Evolutionary conservation across 2,113 vertebrate genomes (phyloP).

Genomic region (Penelope pileata): DNA sequence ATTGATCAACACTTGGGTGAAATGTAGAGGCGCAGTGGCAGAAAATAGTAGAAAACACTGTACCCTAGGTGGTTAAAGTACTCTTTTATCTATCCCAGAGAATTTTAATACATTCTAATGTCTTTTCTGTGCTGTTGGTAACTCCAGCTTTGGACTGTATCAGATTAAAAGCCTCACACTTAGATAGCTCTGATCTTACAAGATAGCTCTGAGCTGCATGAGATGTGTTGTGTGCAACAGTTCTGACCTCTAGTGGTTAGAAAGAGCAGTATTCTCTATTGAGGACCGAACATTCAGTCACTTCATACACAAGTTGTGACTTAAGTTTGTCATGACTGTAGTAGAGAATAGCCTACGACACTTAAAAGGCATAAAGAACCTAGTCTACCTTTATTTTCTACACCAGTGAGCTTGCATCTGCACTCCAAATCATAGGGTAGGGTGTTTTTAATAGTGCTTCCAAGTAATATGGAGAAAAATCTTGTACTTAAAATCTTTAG

Average conservation of each 20-base stretch:
- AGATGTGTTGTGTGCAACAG: not conserved
- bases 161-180: not conserved
- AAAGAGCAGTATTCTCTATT: not conserved
- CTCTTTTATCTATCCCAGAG: not conserved
- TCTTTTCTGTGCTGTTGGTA: not conserved
- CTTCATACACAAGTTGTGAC: not conserved
- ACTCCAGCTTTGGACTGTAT: not conserved
- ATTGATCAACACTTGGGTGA: not conserved
- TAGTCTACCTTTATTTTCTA: not conserved
- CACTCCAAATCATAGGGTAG: not conserved
- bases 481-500: not conserved
- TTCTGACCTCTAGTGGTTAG: conserved; percentile 53
- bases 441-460: not conserved
- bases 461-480: not conserved
- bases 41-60: not conserved
- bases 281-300: not conserved
- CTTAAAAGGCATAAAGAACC: not conserved
- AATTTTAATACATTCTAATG: not conserved
- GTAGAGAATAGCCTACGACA: not conserved
- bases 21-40: not conserved
- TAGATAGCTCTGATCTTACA: not conserved
- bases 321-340: not conserved
- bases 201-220: rapidly evolving
- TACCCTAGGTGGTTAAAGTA: not conserved
- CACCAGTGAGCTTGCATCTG: not conserved